phyloP scores from a whole-genome alignment of 2,797 vertebrate genomes.

The Sebastes diaconus region DNA sequence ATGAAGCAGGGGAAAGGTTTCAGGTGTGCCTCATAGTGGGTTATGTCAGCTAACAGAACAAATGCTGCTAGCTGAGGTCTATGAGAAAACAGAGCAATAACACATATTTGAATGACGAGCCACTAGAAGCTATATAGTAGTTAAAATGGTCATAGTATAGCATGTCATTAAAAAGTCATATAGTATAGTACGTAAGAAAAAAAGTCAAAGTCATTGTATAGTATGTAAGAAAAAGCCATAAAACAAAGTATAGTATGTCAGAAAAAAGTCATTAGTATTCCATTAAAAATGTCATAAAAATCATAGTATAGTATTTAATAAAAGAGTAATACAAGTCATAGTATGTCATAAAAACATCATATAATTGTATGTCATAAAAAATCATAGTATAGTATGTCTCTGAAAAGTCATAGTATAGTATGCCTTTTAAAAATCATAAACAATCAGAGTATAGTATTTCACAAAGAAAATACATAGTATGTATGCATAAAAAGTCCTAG shows the following conservation, averaged over 20 bases:
- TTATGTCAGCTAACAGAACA: neutral
- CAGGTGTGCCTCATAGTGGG: neutral
- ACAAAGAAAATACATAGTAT: too few relatives aligned
- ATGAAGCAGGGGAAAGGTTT: neutral
- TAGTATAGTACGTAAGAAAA: too few relatives aligned
- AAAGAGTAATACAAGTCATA: rapidly evolving
- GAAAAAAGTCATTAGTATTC: too few relatives aligned
- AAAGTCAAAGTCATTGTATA: too few relatives aligned
- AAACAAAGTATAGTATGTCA: too few relatives aligned
- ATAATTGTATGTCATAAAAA: too few relatives aligned
- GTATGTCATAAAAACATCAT: too few relatives aligned
- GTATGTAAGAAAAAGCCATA: too few relatives aligned
- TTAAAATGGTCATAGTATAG: too few relatives aligned
- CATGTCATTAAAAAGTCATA: neutral
- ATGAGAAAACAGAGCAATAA: neutral
- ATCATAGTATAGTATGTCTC: too few relatives aligned
- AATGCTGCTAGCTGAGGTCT: neutral
- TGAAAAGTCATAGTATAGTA: neutral
- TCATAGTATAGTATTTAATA: rapidly evolving
- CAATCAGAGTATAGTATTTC: neutral
- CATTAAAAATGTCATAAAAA: neutral
- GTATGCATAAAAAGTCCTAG: too few relatives aligned
- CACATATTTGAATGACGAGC: neutral
- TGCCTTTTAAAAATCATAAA: neutral
- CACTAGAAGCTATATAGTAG: neutral